Percentiles rank a stretch among this genome's conserved stretches.
phyloP scores from a whole-genome alignment of 2,888 invertebrate genomes.

The Pollenia griseotomentosa region DNA sequence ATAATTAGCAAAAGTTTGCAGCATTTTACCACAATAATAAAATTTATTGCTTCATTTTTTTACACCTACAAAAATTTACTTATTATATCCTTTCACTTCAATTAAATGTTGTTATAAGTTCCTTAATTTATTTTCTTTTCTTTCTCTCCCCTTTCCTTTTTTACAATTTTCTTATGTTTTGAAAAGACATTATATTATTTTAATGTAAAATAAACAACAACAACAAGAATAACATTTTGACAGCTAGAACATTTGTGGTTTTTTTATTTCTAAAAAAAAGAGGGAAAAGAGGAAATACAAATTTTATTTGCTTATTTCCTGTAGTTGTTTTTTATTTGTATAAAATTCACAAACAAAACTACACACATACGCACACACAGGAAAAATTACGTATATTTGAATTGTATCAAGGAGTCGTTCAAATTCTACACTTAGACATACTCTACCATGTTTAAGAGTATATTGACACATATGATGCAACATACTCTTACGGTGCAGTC shows the following conservation, averaged over 20 bases:
- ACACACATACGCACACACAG: not conserved
- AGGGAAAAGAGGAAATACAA: slow-evolving; percentile 1
- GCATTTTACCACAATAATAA: not conserved
- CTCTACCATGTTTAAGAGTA: not conserved
- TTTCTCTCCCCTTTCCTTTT: not conserved
- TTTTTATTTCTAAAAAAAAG: not conserved
- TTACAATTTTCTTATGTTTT: not conserved
- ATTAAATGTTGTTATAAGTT: slow-evolving; percentile 48
- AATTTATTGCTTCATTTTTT: not conserved
- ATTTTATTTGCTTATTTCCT: slow-evolving; percentile 59
- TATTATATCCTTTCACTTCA: slow-evolving; percentile 1
- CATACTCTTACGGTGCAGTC: not conserved
- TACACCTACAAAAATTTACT: slow-evolving; percentile 14
- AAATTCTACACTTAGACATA: not conserved
- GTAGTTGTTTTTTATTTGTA: slow-evolving; percentile 31
- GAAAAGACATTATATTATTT: slow-evolving; percentile 38
- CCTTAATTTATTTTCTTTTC: slow-evolving; percentile 1
- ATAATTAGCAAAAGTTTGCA: no score
- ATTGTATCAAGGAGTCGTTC: not conserved
- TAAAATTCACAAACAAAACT: slow-evolving; percentile 4
- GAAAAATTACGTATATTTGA: not conserved
- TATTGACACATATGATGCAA: not conserved
- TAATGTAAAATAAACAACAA: slow-evolving; percentile 28
- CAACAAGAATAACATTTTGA: slow-evolving; percentile 58
- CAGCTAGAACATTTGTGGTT: slow-evolving; percentile 64